Evolutionary conservation across 2,797 vertebrate genomes (phyloP), one percentile per base, ranked within the genome.

Genomic region (Siniperca undulata): DNA sequence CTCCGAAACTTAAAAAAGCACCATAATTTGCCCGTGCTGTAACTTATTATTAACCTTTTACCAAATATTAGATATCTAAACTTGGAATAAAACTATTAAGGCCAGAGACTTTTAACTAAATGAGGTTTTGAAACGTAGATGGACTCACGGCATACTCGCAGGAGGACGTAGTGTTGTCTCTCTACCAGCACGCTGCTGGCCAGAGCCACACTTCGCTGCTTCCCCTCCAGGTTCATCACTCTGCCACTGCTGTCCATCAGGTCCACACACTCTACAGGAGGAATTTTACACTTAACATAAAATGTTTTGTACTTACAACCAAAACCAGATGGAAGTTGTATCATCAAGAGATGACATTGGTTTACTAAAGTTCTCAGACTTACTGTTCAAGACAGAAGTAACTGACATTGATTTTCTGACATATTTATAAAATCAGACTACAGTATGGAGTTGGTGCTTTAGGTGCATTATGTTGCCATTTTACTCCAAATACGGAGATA

Each of bases 211-310:
- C 94, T 94, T 24, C 85, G 84, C 73, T 90, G 90, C 78, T 66
- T 89, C 16, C 75, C 86, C 80, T 88, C 84, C 78, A 96, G 79
- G 72, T 91, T 88, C 90, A 94, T 82, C 69, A 96, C 71, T 34
- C 86, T 85, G 2, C 95, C 95, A 0, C 77, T 86, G 77, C 85
- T 82, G 89, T 95, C 93, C 90, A 95, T 91, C 79, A 96, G 80
- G 40, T 95, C 95, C 85, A 96, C 92, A 56, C 82, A 82, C 17
- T 92, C 95, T 96, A 48, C 36, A 85, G 19, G 19, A 24, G 5
- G 6, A 58, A n/a, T 4, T 16, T 10, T 1, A 5, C 19, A 16
- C 3, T 27, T 27, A 11, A 27, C 42, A 42, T 52, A 6, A 24
- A 24, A 38, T n/a, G 27, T 9, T 24, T 50, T 67, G 48, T 12